Evolutionary conservation across 30 jellyfish, hydroid and myxozoan species (phyloP), one percentile per base, ranked within the genome.

Genomic region (Cassiopea andromeda): DNA sequence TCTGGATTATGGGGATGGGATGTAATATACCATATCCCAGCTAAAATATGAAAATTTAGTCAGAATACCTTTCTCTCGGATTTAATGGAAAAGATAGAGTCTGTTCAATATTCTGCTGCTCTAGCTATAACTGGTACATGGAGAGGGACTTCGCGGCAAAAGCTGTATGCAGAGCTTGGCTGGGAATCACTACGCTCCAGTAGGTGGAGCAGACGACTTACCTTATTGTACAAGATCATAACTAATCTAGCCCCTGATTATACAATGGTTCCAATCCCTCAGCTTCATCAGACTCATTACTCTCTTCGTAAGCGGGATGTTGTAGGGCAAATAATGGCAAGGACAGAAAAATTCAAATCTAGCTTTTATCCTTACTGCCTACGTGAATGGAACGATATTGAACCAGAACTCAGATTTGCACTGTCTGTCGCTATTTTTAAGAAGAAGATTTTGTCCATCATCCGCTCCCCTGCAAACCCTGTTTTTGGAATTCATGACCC

Each of bases 1-100:
- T 83, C 69, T 88, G 50, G 96, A 88, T 64, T 79, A 88, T 77
- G 96, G 91, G 74, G 96, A 88, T 80, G 91, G 74, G 96, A 88
- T 80, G 75, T 88, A 44, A 88, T 80, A 46, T 80, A 80, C 86
- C 91, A 88, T 87, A 75, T 47, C 50, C 96, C 96, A 69, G 87
- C 91, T 12, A 88, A 88, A 81, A 49, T 71, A 49, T 83, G 91
- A 60, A 75, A 83, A 69, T 83, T 44, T 77, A 81, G 90, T 68
- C 81, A 60, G 48, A 81, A 81, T 78, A 64, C 73, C 73, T 64
- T 64, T 64, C 46, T 82, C 50, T 60, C 93, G 60, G 60, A 77
- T 50, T 68, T 57, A 38, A 86, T 86, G 88, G 93, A 75, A 68
- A 86, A 60, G 79, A 15, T 86, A 48, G 93, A 75, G 85, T 86